Evolutionary conservation across 2,888 invertebrate species (phyloP).

Genomic region (Drosophila yooni): DNA sequence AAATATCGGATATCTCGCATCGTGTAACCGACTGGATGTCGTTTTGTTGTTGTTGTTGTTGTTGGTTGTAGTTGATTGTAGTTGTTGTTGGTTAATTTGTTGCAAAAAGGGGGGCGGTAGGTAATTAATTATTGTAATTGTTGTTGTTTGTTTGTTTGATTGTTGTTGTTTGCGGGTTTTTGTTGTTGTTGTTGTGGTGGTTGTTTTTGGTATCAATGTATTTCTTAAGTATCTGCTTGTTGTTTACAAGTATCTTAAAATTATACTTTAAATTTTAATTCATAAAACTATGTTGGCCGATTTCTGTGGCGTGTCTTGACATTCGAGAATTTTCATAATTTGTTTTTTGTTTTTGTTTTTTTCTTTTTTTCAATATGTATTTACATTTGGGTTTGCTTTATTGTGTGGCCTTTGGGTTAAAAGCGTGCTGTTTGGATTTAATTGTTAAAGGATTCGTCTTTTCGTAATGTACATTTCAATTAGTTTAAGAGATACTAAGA

Average conservation of each 20-base stretch:
- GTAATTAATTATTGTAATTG: conserved; percentile 73
- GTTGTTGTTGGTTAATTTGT: conserved; percentile 59
- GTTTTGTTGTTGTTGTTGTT: conserved; percentile 55
- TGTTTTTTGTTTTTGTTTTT: neutral
- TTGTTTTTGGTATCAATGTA: conserved; percentile 22
- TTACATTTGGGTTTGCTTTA: conserved; percentile 42
- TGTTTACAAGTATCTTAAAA: conserved; percentile 51
- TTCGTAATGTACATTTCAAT: conserved; percentile 53
- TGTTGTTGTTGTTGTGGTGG: conserved; percentile 34
- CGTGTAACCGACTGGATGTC: conserved; percentile 94
- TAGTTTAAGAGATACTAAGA: conserved; percentile 24
- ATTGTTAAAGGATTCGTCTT: conserved; percentile 27
- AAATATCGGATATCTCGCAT: conserved; percentile 98
- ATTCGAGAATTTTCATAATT: conserved; percentile 34
- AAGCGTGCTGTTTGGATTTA: conserved; percentile 67
- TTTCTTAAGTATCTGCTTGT: conserved; percentile 16
- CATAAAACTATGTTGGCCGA: conserved; percentile 31
- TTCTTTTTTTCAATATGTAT: conserved; percentile 26
- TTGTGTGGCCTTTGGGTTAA: conserved; percentile 43
- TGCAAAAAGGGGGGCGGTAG: conserved; percentile 76
- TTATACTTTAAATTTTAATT: conserved; percentile 33
- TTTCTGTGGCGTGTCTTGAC: conserved; percentile 52
- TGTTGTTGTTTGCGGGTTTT: conserved; percentile 38
- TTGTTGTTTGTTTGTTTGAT: conserved; percentile 40
- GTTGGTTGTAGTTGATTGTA: conserved; percentile 47